These are phyloP conservation scores for Poeciliopsis turrubarensis DNA, from an alignment of 2,113 vertebrate genomes.

Conservation along the genomic window DNA sequence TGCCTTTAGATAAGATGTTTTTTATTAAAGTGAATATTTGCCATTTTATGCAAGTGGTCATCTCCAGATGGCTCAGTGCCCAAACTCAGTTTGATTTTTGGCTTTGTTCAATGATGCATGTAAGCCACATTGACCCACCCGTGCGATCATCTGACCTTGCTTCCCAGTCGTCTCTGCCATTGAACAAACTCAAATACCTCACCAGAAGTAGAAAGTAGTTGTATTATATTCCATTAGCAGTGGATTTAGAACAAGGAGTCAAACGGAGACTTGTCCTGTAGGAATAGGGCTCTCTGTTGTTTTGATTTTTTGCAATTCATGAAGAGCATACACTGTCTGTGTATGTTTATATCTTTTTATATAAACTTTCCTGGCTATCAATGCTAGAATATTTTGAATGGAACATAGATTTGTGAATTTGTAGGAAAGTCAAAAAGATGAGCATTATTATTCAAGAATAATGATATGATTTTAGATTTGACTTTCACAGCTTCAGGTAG, in stretches of 20 bases:
- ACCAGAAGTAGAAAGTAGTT: slow-evolving; percentile 8
- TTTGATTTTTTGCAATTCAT: no score
- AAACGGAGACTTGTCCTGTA: background rate
- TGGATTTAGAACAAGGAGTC: background rate
- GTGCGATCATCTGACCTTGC: slow-evolving; percentile 65
- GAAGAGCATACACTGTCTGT: no score
- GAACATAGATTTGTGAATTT: no score
- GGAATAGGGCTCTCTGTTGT: background rate
- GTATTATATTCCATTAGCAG: background rate
- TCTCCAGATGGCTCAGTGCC: slow-evolving; percentile 71
- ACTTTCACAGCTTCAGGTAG: background rate
- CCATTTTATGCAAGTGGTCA: slow-evolving; percentile 21
- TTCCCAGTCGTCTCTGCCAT: slow-evolving; percentile 41
- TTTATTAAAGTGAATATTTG: slow-evolving; percentile 1
- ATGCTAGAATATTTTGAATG: no score
- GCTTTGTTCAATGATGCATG: slow-evolving; percentile 67
- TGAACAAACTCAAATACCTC: slow-evolving; percentile 1
- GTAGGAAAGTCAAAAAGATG: no score
- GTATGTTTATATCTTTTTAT: no score
- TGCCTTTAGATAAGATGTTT: slow-evolving; percentile 12
- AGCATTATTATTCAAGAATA: no score
- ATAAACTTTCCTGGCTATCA: no score
- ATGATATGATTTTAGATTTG: background rate
- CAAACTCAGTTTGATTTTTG: slow-evolving; percentile 65
- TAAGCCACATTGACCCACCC: slow-evolving; percentile 71